phyloP scores from a whole-genome alignment of 2,113 vertebrate genomes.

The Scomber japonicus region DNA sequence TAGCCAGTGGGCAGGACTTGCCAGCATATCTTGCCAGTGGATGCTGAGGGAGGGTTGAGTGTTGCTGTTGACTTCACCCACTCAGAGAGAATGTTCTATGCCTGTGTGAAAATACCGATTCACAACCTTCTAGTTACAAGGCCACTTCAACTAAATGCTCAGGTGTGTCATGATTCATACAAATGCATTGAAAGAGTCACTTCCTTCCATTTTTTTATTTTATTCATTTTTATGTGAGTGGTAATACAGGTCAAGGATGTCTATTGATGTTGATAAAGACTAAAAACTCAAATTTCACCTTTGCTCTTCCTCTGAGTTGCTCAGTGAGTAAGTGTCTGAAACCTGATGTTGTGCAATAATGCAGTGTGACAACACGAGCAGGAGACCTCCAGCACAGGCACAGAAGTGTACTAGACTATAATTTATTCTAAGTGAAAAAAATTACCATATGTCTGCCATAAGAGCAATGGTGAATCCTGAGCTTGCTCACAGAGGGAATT shows the following conservation, averaged over 20 bases:
- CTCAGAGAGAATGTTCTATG: constrained; percentile 2
- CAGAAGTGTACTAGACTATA: constrained; percentile 47
- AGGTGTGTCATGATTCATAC: constrained; percentile 2
- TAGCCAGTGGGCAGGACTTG: constrained; percentile 6
- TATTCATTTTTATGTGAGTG: neutral
- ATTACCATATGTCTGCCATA: constrained; percentile 69
- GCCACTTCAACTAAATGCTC: constrained; percentile 34
- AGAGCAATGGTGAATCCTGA: constrained; percentile 61
- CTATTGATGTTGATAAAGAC: constrained; percentile 20
- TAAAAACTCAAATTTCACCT: neutral
- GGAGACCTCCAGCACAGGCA: constrained; percentile 52
- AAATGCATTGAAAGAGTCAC: neutral
- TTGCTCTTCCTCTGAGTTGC: neutral
- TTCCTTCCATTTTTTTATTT: neutral
- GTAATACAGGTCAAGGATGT: constrained; percentile 11
- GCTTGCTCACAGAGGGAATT: constrained; percentile 57
- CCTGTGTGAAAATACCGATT: constrained; percentile 14
- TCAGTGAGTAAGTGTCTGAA: constrained; percentile 1
- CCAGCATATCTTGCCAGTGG: constrained; percentile 22
- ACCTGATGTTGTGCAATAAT: constrained; percentile 19
- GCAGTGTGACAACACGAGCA: constrained; percentile 39
- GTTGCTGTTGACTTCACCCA: constrained; percentile 16
- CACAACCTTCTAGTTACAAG: constrained; percentile 14
- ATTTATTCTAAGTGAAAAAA: constrained; percentile 72
- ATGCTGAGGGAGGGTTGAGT: constrained; percentile 23